Evolutionary conservation across 2,888 invertebrate species (phyloP).

Genomic region (Hermodice carunculata): DNA sequence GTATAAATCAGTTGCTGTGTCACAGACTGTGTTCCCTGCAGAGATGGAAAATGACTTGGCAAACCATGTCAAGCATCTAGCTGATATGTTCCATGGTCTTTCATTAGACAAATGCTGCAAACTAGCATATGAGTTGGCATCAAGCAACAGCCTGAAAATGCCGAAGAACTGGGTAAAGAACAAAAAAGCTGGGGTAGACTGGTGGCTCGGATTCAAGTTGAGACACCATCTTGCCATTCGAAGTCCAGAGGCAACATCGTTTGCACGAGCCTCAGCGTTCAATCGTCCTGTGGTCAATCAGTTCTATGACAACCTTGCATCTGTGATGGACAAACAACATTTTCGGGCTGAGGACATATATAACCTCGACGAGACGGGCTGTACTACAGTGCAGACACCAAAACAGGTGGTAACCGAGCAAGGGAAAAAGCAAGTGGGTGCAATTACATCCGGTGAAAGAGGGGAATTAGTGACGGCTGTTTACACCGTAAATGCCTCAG

Average conservation of each 20-base stretch:
- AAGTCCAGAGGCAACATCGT: constrained; percentile 38
- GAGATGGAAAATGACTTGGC: constrained; percentile 21
- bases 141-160: too few relatives aligned
- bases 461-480: constrained; percentile 26
- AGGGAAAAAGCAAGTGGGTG: constrained; percentile 39
- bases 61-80: constrained; percentile 8
- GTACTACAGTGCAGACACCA: constrained; percentile 36
- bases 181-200: not conserved
- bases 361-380: constrained; percentile 41
- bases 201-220: constrained; percentile 2
- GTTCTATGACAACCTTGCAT: constrained; percentile 37
- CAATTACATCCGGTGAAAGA: constrained; percentile 31
- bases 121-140: constrained; percentile 14
- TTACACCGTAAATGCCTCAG: constrained; percentile 28
- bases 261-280: constrained; percentile 37
- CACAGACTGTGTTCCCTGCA: not conserved
- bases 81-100: constrained; percentile 25
- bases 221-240: constrained; percentile 22
- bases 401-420: constrained; percentile 23
- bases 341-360: constrained; percentile 28
- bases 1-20: not conserved
- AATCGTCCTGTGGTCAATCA: constrained; percentile 30
- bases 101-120: constrained; percentile 5
- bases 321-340: constrained; percentile 22
- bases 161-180: too few relatives aligned